Evolutionary conservation across 2,113 vertebrate species (phyloP).

Genomic region (Oncorhynchus gorbuscha): DNA sequence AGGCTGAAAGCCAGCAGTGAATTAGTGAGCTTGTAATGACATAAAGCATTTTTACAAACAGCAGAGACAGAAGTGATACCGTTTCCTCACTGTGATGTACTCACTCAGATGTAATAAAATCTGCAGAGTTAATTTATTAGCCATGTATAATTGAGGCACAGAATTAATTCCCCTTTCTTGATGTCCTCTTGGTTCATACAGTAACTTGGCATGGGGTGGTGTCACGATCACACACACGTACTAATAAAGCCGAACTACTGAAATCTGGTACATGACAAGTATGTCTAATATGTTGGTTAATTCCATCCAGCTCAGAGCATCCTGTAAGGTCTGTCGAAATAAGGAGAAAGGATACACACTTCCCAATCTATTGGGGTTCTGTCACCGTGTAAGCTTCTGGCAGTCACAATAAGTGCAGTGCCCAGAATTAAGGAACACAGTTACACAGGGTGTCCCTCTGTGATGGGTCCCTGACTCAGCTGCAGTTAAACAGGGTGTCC

Average conservation of each 20-base stretch:
- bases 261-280: no score
- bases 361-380: no score
- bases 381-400: no score
- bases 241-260: background rate
- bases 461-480: no score
- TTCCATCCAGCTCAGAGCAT: no score
- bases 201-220: conserved; percentile 52
- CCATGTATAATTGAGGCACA: conserved; percentile 65
- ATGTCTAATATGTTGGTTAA: no score
- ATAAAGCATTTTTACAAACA: conserved; percentile 76
- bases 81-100: conserved; percentile 59
- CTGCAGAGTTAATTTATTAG: conserved; percentile 69
- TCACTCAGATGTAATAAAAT: conserved; percentile 59
- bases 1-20: conserved; percentile 55
- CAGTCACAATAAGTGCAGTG: no score
- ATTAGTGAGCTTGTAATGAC: conserved; percentile 64
- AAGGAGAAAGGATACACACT: no score
- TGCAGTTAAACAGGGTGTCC: no score
- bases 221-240: conserved; percentile 36
- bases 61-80: conserved; percentile 64
- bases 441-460: no score
- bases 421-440: no score
- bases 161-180: conserved; percentile 63
- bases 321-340: no score
- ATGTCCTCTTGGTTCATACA: conserved; percentile 12